Conservation (phyloP, 35 echinoderm and acorn worm species). For the Patiria miniata region DNA sequence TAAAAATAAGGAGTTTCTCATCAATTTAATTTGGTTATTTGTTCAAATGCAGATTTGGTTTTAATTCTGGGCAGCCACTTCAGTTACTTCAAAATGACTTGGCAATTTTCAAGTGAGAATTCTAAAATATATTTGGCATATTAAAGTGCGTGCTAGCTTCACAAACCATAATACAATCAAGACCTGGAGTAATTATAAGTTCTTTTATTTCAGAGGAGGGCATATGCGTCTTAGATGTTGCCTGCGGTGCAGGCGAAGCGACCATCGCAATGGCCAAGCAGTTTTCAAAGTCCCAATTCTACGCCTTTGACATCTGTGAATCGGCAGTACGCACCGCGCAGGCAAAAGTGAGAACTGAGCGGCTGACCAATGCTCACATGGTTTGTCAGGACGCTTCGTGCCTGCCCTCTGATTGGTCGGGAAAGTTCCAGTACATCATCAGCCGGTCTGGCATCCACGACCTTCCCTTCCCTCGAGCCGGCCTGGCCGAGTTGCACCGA, state of each 20-base stretch:
- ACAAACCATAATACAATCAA: too few relatives aligned
- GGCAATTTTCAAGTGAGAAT: too few relatives aligned
- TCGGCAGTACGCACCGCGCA: background rate
- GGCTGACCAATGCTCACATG: constrained; percentile 49
- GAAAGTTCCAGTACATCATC: constrained; percentile 51
- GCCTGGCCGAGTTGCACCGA: constrained; percentile 31
- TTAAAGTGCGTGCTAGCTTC: too few relatives aligned
- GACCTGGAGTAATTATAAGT: too few relatives aligned
- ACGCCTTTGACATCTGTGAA: constrained; percentile 38
- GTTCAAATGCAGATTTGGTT: too few relatives aligned
- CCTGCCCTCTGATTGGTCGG: constrained; percentile 49
- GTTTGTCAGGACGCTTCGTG: constrained; percentile 26
- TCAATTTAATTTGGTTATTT: too few relatives aligned
- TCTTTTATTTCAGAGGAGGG: constrained; percentile 26
- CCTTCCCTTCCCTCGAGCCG: constrained; percentile 16
- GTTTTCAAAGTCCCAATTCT: constrained; percentile 42
- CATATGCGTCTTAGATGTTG: constrained; percentile 37
- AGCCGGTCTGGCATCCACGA: constrained; percentile 54
- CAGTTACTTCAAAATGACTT: too few relatives aligned
- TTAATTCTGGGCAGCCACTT: too few relatives aligned
- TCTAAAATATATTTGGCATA: too few relatives aligned
- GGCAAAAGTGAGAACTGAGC: background rate
- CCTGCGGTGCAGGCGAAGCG: constrained; percentile 34
- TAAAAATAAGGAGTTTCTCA: too few relatives aligned
- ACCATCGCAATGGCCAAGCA: constrained; percentile 18